Percentiles rank a stretch among this genome's conserved stretches.
These are phyloP conservation scores for Julus scandinavius DNA, from an alignment of 2,888 invertebrate genomes.

Conservation along the genomic window DNA sequence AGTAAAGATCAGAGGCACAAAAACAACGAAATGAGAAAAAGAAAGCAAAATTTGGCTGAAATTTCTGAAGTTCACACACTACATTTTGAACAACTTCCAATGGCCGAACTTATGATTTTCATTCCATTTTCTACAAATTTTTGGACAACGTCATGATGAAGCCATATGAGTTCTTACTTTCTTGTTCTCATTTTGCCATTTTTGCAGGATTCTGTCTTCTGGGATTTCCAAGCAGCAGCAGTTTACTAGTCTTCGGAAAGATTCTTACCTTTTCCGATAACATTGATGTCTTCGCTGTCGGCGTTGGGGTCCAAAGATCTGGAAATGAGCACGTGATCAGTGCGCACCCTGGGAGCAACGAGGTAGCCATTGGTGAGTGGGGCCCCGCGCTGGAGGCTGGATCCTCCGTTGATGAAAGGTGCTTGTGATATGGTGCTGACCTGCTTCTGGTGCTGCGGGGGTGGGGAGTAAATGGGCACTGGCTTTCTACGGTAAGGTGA, in stretches of 20 bases:
- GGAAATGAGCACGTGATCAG: conserved; percentile 21
- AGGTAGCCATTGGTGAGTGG: neutral
- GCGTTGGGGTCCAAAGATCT: neutral
- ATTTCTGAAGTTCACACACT: too few species aligned
- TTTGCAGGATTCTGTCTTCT: too few species aligned
- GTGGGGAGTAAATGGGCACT: neutral
- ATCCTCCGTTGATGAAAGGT: conserved; percentile 24
- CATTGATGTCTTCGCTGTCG: conserved; percentile 16
- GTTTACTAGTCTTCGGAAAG: neutral
- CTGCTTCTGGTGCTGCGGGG: neutral
- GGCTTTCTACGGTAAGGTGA: conserved; percentile 19
- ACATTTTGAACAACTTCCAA: too few species aligned
- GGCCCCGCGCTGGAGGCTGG: neutral
- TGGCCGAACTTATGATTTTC: too few species aligned
- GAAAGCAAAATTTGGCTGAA: too few species aligned
- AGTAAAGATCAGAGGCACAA: too few species aligned
- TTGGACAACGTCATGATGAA: too few species aligned
- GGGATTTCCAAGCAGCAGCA: too few species aligned
- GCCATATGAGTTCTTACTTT: too few species aligned
- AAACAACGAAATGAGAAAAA: too few species aligned
- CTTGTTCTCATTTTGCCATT: too few species aligned
- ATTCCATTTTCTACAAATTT: too few species aligned
- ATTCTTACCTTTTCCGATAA: neutral
- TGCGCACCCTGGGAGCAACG: neutral
- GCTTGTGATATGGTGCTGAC: neutral